A percentile compares a stretch with the other conserved stretches of the same genome.
Conservation (phyloP, 35 echinoderm and acorn worm genomes). For the Holothuria glaberrima region DNA sequence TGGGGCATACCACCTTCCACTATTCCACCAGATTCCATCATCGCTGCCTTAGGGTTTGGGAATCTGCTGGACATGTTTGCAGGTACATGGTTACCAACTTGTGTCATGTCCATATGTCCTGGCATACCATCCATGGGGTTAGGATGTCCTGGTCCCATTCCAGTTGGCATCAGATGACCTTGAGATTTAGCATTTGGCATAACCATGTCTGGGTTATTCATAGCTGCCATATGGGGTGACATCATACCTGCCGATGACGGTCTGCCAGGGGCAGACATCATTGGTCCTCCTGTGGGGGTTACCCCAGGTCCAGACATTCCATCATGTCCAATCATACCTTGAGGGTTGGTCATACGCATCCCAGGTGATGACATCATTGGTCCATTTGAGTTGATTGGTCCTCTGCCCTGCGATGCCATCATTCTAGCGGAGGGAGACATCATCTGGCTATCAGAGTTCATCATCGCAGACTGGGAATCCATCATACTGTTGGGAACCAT, state of each 20-base stretch:
- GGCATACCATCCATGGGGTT: slow-evolving; percentile 65
- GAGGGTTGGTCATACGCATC: slow-evolving; percentile 52
- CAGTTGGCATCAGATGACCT: slow-evolving; percentile 51
- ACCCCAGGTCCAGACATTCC: slow-evolving; percentile 30
- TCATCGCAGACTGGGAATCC: slow-evolving; percentile 23
- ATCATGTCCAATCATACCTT: slow-evolving; percentile 40
- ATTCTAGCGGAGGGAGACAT: slow-evolving; percentile 64
- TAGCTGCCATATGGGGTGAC: slow-evolving; percentile 35
- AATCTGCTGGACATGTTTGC: slow-evolving; percentile 30
- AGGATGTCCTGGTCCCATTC: slow-evolving; percentile 52
- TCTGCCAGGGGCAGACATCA: slow-evolving; percentile 64
- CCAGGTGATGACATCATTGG: slow-evolving; percentile 63
- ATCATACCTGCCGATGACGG: slow-evolving; percentile 61
- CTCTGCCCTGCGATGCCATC: slow-evolving; percentile 62
- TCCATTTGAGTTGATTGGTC: slow-evolving; percentile 62
- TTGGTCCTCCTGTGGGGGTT: slow-evolving; percentile 29
- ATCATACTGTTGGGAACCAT: slow-evolving; percentile 29
- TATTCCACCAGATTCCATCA: slow-evolving; percentile 56
- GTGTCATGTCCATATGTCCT: slow-evolving; percentile 47
- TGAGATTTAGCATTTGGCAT: slow-evolving; percentile 42
- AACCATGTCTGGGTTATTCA: slow-evolving; percentile 45
- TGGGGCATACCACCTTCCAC: slow-evolving; percentile 61
- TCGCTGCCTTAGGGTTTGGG: slow-evolving; percentile 26
- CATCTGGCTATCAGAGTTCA: slow-evolving; percentile 60
- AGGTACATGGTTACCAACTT: slow-evolving; percentile 32